These are phyloP conservation scores for Ethmia dodecea DNA, from an alignment of 2,888 invertebrate genomes.

Conservation along the genomic window DNA sequence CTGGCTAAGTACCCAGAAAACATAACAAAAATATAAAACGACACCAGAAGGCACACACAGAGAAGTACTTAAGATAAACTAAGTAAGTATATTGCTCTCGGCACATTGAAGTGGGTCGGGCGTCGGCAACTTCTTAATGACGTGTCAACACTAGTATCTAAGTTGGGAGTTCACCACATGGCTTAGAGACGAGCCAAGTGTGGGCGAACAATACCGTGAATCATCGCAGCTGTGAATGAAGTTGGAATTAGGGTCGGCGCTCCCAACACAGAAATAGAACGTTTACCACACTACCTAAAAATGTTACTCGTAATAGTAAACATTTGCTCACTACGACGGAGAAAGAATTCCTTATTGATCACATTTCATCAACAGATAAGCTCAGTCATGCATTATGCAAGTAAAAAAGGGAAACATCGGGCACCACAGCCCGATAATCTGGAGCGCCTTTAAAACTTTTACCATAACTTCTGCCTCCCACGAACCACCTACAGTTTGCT, in stretches of 20 bases:
- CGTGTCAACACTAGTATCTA: conserved; percentile 23
- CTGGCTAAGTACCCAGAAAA: no score
- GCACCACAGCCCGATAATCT: conserved; percentile 37
- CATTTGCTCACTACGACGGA: not conserved
- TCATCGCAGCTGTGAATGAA: conserved; percentile 56
- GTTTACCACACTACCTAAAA: conserved; percentile 27
- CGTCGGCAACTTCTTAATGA: conserved; percentile 4
- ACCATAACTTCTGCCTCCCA: conserved; percentile 48
- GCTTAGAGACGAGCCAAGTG: conserved; percentile 31
- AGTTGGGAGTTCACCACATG: conserved; percentile 34
- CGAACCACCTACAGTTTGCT: conserved; percentile 32
- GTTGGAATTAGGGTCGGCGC: conserved; percentile 52
- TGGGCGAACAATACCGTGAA: conserved; percentile 60
- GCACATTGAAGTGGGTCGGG: conserved; percentile 35
- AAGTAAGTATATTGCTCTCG: conserved; percentile 38
- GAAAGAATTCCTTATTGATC: not conserved
- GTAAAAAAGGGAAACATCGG: conserved; percentile 36
- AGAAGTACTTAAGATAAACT: no score
- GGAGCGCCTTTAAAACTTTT: conserved; percentile 53
- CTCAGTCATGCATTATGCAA: not conserved
- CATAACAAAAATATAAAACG: no score
- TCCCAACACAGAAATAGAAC: conserved; percentile 56
- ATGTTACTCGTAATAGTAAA: conserved; percentile 15
- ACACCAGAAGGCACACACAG: no score
- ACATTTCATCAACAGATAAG: not conserved